A percentile compares a stretch with the other conserved stretches of the same genome.
These are phyloP conservation scores for Lagopus muta DNA, from an alignment of 2,113 vertebrate species.

Conservation along the genomic window DNA sequence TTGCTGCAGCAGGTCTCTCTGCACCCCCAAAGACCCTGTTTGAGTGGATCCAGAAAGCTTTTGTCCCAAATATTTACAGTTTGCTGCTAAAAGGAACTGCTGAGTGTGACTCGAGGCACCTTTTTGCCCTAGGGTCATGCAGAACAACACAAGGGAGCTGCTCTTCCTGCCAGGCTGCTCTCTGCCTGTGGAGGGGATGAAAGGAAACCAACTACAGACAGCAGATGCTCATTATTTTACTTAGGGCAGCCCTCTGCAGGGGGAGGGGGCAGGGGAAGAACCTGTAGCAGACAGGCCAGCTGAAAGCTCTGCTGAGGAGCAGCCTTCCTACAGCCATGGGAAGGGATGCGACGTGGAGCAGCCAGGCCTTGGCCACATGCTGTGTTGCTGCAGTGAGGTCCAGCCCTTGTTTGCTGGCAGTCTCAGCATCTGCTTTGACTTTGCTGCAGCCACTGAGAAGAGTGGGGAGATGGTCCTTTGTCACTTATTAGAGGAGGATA, in stretches of 20 bases:
- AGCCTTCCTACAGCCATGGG: neutral
- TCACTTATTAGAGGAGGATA: neutral
- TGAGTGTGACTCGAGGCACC: neutral
- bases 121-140: slow-evolving; percentile 6
- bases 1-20: neutral
- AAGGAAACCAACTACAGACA: slow-evolving; percentile 8
- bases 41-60: slow-evolving; percentile 48
- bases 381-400: neutral
- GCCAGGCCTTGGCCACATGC: neutral
- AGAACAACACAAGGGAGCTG: slow-evolving; percentile 22
- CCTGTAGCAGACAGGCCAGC: neutral
- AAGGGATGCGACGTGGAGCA: neutral
- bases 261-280: neutral
- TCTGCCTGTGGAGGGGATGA: neutral
- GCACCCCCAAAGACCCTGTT: neutral
- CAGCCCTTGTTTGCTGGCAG: neutral
- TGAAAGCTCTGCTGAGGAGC: neutral
- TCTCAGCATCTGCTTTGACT: neutral
- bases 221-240: slow-evolving; percentile 16
- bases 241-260: accelerated
- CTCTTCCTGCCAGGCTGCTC: neutral
- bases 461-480: neutral
- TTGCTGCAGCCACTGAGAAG: neutral
- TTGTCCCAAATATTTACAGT: slow-evolving; percentile 55
- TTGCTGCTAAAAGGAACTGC: neutral